Base-by-base conservation (phyloP, 2,888 invertebrate genomes). In the Salpingus planirostris region DNA sequence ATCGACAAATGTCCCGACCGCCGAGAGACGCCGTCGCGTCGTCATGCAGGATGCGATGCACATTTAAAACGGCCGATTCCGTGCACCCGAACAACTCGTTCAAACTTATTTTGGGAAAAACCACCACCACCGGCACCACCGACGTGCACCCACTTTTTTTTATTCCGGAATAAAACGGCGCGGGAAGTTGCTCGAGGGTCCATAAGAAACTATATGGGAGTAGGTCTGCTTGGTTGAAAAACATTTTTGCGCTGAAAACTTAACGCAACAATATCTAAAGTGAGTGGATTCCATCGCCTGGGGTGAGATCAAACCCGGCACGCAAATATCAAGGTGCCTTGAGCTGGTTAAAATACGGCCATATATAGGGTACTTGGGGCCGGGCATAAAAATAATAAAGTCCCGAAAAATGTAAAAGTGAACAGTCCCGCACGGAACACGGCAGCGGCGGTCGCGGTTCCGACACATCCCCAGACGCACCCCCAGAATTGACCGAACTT, bases 381-480 rank as follows among this genome's bases (percentile, higher is more conserved):
- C 44, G 43, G 46, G 47, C 52, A 52, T 49, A 54, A 54, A 50
- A 50, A 55, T 54, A 54, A 55, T 55, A 54, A 54, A 53, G 48
- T 44, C 44, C n/a, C 39, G 43, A 36, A 42, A 43, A 47, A 42
- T 42, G 42, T 40, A 42, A 46, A 44, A 40, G 34, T 38, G 35
- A 37, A n/a, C n/a, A n/a, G 28, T 37, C 31, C 31, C 31, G 13
- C n/a, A 21, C 18, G 18, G 14, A 28, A 24, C 21, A 33, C 28
- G 24, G 11, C 24, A 24, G 10, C 6, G 6, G 8, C 6, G 8
- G 21, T 21, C 21, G 21, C 21, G n/a, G 24, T 24, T 24, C 5
- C 24, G 10, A n/a, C 12, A n/a, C n/a, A 14, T 7, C 27, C 7
- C 13, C 7, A 14, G 6, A 14, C 7, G 27, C 11, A 27, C n/a